Base-by-base conservation (phyloP, 2,888 invertebrate genomes). In the Hyposoter didymator region DNA sequence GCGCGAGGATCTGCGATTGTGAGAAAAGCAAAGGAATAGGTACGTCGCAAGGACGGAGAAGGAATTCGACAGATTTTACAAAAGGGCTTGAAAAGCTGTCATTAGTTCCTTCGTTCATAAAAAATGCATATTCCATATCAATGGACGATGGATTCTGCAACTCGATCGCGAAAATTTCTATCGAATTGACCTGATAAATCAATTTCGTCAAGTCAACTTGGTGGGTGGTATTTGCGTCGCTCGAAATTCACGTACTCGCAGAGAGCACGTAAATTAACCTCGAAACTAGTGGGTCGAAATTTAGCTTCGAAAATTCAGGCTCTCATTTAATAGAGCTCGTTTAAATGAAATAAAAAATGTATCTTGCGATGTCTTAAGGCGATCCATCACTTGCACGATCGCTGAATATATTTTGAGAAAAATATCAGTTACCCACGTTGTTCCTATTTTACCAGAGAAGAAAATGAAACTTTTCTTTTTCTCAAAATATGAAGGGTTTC, bases 1-100 rank as follows among this genome's bases (percentile, higher is more conserved):
- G 35, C 66, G 28, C n/a, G 67, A 43, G 78, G 32, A 78, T 55
- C 49, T 55, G 22, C 17, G 35, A 66, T 45, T 35, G 64, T 49
- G 64, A 76, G 32, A 49, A 28, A 28, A 52, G 59, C 14, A 39
- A 43, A 59, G 28, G 39, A 43, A 59, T 19, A 43, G n/a, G 22
- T 39, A 43, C n/a, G 22, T 39, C 12, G 43, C 22, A 43, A 43
- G 28, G 14, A 39, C 12, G 10, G 22, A 17, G 45, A 6, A 1
- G 19, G 74, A 45, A 59, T 74, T 45, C 59, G 74, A 62, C 45
- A 45, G 45, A 35, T 62, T 28, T 45, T 62, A 14, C 43, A 28
- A 45, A 69, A 28, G 69, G 19, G 69, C 17, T 28, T 14, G 28
- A 67, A 12, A 19, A 55, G 19, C 72, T 49, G 45, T 67, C 67